A percentile compares a stretch with the other conserved stretches of the same genome.
Evolutionary conservation across 2,888 invertebrate species (phyloP).

Genomic region (Nowickia ferox): DNA sequence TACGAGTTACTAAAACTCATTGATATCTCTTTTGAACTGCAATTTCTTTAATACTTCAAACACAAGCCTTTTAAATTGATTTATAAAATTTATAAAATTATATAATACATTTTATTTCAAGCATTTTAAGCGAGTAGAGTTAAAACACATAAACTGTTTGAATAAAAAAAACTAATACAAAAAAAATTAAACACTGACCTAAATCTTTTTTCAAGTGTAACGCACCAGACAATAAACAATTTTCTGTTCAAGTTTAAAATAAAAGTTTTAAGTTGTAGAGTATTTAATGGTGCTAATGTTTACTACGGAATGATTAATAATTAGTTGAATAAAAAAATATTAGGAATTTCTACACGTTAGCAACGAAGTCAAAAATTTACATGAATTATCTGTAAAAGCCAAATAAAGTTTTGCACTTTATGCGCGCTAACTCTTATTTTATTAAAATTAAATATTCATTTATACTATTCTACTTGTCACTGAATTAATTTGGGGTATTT

Average conservation of each 20-base stretch:
- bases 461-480: too few relatives aligned
- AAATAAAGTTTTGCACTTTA: not conserved
- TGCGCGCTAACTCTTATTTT: too few relatives aligned
- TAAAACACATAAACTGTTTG: slow-evolving; percentile 23
- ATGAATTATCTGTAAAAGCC: not conserved
- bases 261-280: slow-evolving; percentile 31
- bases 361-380: slow-evolving; percentile 34
- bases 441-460: too few relatives aligned
- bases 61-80: not conserved
- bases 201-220: slow-evolving; percentile 76
- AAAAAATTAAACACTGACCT: slow-evolving; percentile 74
- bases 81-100: slow-evolving; percentile 48
- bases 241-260: slow-evolving; percentile 44
- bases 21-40: not conserved
- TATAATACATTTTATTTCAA: slow-evolving; percentile 54
- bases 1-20: not conserved
- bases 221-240: slow-evolving; percentile 69
- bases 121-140: slow-evolving; percentile 8
- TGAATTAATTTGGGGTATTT: too few relatives aligned
- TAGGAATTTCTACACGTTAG: slow-evolving; percentile 40
- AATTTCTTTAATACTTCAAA: not conserved
- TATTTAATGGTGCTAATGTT: slow-evolving; percentile 58
- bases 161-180: slow-evolving; percentile 23
- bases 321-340: slow-evolving; percentile 30
- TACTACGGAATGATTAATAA: slow-evolving; percentile 52